These are phyloP conservation scores for Malacoctenus gilli DNA, from an alignment of 2,797 vertebrate genomes.

Conservation along the genomic window DNA sequence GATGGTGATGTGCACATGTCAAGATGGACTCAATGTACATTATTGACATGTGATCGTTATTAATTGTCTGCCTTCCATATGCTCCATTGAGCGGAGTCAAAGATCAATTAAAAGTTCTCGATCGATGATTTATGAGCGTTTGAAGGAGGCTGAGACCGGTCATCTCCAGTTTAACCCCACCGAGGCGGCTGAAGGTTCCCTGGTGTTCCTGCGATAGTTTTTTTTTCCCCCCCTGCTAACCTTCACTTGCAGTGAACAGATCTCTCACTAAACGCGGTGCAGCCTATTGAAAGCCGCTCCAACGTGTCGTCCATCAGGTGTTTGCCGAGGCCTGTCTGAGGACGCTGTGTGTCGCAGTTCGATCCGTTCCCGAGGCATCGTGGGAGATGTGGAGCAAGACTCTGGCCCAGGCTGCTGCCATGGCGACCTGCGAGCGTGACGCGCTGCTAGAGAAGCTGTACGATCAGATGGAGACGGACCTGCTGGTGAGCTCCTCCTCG, in stretches of 20 bases:
- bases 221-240: slow-evolving; percentile 25
- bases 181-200: slow-evolving; percentile 5
- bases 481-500: slow-evolving; percentile 78
- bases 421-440: slow-evolving; percentile 73
- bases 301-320: slow-evolving; percentile 49
- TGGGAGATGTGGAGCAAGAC: slow-evolving; percentile 83
- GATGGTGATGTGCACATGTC: neutral
- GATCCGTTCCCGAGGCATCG: slow-evolving; percentile 79
- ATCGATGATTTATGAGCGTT: slow-evolving; percentile 24
- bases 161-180: neutral
- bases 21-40: neutral
- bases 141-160: neutral
- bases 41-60: neutral
- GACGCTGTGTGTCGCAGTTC: slow-evolving; percentile 91
- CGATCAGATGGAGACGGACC: slow-evolving; percentile 87
- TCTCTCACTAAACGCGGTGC: slow-evolving; percentile 33
- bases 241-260: slow-evolving; percentile 22
- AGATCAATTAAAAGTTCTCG: slow-evolving; percentile 7
- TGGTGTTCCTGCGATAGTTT: slow-evolving; percentile 18
- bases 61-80: neutral
- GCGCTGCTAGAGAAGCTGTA: slow-evolving; percentile 82
- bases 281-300: slow-evolving; percentile 40
- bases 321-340: slow-evolving; percentile 89
- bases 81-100: neutral
- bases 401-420: slow-evolving; percentile 70